Conservation (phyloP, 92 coral and sea anemone genomes). For the Parazoanthus darwini region DNA sequence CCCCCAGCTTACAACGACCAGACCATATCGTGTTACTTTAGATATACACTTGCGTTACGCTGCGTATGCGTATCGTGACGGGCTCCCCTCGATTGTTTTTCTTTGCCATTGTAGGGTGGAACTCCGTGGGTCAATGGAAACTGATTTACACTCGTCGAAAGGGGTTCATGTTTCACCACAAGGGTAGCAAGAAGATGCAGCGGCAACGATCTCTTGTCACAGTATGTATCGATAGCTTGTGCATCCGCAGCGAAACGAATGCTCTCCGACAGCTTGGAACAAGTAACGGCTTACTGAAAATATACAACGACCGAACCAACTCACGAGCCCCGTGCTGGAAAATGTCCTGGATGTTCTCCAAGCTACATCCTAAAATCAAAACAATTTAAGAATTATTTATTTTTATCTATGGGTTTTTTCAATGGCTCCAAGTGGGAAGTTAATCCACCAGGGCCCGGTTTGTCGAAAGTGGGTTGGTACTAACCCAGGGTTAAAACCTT, state of each 20-base stretch:
- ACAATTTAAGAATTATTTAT: too few species aligned
- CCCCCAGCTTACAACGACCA: neutral
- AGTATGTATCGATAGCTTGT: neutral
- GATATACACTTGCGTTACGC: neutral
- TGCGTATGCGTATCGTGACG: neutral
- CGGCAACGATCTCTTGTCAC: neutral
- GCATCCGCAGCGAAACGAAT: neutral
- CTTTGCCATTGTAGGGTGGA: slow-evolving; percentile 19
- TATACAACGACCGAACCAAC: neutral
- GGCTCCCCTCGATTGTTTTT: neutral
- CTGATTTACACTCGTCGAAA: neutral
- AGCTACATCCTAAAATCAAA: neutral
- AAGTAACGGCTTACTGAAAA: neutral
- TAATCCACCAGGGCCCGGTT: neutral
- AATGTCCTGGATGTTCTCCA: neutral
- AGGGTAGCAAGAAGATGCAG: neutral
- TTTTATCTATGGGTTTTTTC: too few species aligned
- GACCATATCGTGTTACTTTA: neutral
- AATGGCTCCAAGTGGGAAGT: neutral
- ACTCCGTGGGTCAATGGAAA: slow-evolving; percentile 3
- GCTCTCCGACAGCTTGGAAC: neutral
- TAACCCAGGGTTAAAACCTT: too few species aligned
- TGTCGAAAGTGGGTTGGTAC: too few species aligned
- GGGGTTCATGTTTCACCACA: slow-evolving; percentile 32
- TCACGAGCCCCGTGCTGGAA: neutral